Base-by-base conservation (phyloP, 2,888 invertebrate genomes). In the Schizaphis graminum region DNA sequence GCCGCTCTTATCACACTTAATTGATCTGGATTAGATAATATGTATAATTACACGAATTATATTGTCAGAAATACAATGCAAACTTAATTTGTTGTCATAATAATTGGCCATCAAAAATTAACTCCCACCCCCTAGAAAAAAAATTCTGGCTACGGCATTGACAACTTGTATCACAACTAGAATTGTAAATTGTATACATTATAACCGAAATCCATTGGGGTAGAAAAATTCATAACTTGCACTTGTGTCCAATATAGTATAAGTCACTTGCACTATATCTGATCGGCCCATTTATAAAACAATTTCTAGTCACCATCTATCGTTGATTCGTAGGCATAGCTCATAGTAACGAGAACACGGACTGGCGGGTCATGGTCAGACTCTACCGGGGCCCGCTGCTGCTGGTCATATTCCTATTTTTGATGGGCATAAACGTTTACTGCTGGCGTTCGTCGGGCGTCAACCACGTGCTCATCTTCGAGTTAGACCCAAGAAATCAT, bases 391-490 rank as follows among this genome's bases (percentile, higher is more conserved):
- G 99, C 0, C 98, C 99, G 7, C 97, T 99, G 95, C 97, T 99
- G 16, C 97, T 99, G 94, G 98, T 99, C 57, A 97, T 99, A 95
- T 99, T 99, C 96, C 97, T 99, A 95, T 99, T 99, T 96, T 96
- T 99, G 67, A 98, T 99, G 96, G 99, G 99, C 53, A 97, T 99
- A 91, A 99, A 99, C 96, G 98, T 99, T 0, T 99, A 99, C 96
- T 99, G 99, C 13, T 99, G 99, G 99, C 96, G 99, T 95, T 98
- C 99, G 0, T 99, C 99, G 0, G 99, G 99, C 7, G 99, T 99
- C 28, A 99, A 99, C 96, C 99, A 99, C 96, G 99, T 99, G 0
- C 96, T 99, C 3, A 99, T 99, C 95, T 99, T 99, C 96, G 99
- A 99, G 96, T 96, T 99, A 95, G 99, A 99, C 96, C 99, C 99